phyloP scores from a whole-genome alignment of 2,113 vertebrate species.

The Taxidea taxus region DNA sequence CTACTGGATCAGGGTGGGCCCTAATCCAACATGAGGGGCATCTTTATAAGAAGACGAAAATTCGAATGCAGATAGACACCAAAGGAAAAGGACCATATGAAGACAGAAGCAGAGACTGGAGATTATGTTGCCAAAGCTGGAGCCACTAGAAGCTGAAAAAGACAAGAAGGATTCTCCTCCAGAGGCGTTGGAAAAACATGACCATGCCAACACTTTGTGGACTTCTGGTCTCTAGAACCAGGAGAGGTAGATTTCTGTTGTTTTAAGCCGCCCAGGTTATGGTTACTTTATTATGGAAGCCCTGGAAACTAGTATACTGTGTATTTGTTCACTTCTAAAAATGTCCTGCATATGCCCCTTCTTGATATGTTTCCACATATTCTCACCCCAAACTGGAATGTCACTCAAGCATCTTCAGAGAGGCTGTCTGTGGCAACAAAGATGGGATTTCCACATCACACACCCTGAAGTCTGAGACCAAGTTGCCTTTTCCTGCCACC shows the following conservation, averaged over 20 bases:
- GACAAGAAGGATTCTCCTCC: background rate
- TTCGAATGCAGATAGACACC: background rate
- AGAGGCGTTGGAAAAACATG: background rate
- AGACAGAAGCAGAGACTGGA: background rate
- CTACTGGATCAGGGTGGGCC: background rate
- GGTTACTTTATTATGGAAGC: background rate
- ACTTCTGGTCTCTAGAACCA: background rate
- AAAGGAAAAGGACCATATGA: background rate
- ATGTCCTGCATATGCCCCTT: fast-evolving
- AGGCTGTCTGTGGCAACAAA: background rate
- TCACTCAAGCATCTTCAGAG: background rate
- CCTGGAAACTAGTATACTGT: background rate
- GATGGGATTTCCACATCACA: background rate
- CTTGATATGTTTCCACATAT: background rate
- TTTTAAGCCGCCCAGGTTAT: background rate
- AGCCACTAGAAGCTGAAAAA: background rate
- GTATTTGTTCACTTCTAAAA: background rate
- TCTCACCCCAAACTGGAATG: background rate
- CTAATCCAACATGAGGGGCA: background rate
- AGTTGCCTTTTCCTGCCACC: background rate
- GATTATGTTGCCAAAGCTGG: background rate
- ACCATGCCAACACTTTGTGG: background rate
- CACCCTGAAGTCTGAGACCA: background rate
- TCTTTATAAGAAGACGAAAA: background rate
- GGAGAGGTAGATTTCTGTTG: background rate